Evolutionary conservation across 2,797 vertebrate genomes (phyloP).

Genomic region (Synanceia verrucosa): DNA sequence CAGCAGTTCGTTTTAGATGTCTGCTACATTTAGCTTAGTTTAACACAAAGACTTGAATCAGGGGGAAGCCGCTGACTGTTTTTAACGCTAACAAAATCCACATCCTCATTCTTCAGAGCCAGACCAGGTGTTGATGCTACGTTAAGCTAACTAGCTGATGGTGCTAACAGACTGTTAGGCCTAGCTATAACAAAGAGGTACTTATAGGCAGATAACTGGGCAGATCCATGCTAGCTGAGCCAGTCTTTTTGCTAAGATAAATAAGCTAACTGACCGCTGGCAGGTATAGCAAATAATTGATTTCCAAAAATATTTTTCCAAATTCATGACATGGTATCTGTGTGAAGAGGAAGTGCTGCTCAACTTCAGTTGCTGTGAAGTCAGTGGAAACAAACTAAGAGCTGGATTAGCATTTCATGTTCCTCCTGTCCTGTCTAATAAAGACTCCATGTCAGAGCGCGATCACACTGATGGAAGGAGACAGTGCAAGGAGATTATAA

Average conservation of each 20-base stretch:
- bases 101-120: background rate
- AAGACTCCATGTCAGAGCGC: slow-evolving; percentile 42
- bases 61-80: background rate
- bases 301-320: background rate
- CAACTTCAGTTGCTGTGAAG: slow-evolving; percentile 18
- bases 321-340: slow-evolving; percentile 7
- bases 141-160: too few species aligned
- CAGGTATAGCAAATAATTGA: background rate
- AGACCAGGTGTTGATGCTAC: too few species aligned
- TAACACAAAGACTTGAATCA: background rate
- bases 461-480: slow-evolving; percentile 67
- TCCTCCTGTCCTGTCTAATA: slow-evolving; percentile 23
- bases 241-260: background rate
- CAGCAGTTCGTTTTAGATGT: too few species aligned
- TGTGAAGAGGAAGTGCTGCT: background rate
- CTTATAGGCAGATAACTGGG: too few species aligned
- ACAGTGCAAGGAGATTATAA: slow-evolving; percentile 67
- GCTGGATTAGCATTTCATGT: slow-evolving; percentile 36
- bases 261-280: background rate
- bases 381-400: slow-evolving; percentile 19
- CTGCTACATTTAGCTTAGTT: background rate
- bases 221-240: background rate
- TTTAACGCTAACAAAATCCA: background rate
- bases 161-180: too few species aligned
- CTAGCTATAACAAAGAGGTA: too few species aligned